phyloP scores from a whole-genome alignment of 2,888 invertebrate species.

The Rhamnusium bicolor region DNA sequence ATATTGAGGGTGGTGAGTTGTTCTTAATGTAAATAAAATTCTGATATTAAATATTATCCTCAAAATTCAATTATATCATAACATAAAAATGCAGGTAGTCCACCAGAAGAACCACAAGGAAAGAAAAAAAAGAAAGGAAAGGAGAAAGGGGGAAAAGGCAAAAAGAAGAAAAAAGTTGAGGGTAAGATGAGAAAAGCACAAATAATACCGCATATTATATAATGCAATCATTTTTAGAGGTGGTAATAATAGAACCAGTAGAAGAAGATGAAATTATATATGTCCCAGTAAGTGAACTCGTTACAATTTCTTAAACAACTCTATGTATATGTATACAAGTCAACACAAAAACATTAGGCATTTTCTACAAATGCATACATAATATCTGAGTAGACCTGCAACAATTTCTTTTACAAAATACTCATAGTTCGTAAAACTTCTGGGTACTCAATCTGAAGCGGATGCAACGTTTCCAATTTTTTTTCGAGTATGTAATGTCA shows the following conservation, averaged over 20 bases:
- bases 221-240: neutral
- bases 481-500: too few relatives aligned
- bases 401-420: too few relatives aligned
- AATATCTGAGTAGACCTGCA: too few relatives aligned
- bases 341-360: too few relatives aligned
- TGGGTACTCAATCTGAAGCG: too few relatives aligned
- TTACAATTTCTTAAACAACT: too few relatives aligned
- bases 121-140: constrained; percentile 39
- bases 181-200: constrained; percentile 54
- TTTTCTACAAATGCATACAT: too few relatives aligned
- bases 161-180: constrained; percentile 56
- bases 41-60: neutral
- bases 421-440: too few relatives aligned
- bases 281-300: constrained; percentile 73
- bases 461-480: too few relatives aligned
- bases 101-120: constrained; percentile 41
- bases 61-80: neutral
- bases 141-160: constrained; percentile 55
- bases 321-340: too few relatives aligned
- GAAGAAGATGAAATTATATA: constrained; percentile 74
- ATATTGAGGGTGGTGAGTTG: constrained; percentile 46
- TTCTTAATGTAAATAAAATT: neutral
- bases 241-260: constrained; percentile 57
- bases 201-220: constrained; percentile 43
- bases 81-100: constrained; percentile 28